Evolutionary conservation across 2,888 invertebrate genomes (phyloP), one percentile per base, ranked within the genome.

Genomic region (Epirrita christyi): DNA sequence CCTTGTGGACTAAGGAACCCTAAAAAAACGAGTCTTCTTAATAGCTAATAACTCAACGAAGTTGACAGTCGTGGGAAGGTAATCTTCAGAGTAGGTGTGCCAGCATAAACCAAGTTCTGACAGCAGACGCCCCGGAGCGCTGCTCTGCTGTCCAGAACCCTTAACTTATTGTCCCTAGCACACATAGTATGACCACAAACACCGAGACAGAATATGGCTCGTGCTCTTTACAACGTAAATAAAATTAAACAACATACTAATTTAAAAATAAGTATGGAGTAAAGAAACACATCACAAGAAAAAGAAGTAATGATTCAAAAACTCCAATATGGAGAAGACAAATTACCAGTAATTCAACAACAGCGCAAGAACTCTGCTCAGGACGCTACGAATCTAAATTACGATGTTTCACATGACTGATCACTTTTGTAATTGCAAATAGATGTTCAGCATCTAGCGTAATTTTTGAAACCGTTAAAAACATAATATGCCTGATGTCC

Each of bases 111-210:
- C 71, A 81, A 59, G 60, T 60, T 69, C 66, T 69, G 83, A 82
- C 81, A 80, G 63, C 70, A 69, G 84, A 78, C 86, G 76, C 85
- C 88, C 85, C 71, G 80, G 72, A 74, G 87, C 75, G 81, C 72
- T 71, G 76, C 75, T 75, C 65, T 62, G 73, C 80, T 81, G 80
- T 70, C 75, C 71, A 73, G 71, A 69, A 73, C 72, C 67, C 64
- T 64, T 66, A 66, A 72, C 59, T 66, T 70, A 62, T 69, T 55
- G 60, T 55, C 61, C 41, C 66, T 64, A 62, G 62, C 59, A 68
- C 61, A 70, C 66, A 71, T 67, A 67, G 64, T 68, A 47, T 61
- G 61, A 63, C 67, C 55, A 32, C 66, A 57, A 45, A 54, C 52
- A 54, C 52, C 48, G 42, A 52, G 45, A 47, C 27, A 46, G 43